Evolutionary conservation across 2,888 invertebrate genomes (phyloP).

Genomic region (Limnephilus marmoratus): DNA sequence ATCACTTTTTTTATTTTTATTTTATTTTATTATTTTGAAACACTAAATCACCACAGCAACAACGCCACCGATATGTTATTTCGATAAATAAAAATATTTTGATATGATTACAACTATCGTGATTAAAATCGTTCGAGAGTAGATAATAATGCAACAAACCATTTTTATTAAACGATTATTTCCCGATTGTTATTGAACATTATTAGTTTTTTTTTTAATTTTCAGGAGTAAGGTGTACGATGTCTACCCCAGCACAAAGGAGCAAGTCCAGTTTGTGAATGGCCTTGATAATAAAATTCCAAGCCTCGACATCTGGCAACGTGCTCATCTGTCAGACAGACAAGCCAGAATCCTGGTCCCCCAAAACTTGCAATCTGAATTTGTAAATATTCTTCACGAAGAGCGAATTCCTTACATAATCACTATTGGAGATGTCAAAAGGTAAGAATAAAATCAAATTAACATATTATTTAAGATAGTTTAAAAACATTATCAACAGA

Average conservation of each 20-base stretch:
- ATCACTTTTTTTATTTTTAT: too few relatives aligned
- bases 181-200: not conserved
- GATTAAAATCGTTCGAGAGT: too few relatives aligned
- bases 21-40: too few relatives aligned
- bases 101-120: too few relatives aligned
- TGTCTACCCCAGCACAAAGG: conserved; percentile 69
- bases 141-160: not conserved
- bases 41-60: too few relatives aligned
- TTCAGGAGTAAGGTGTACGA: conserved; percentile 72
- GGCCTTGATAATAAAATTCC: conserved; percentile 67
- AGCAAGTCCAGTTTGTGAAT: conserved; percentile 69
- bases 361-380: conserved; percentile 70
- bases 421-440: conserved; percentile 74
- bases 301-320: conserved; percentile 70
- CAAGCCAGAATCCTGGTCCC: conserved; percentile 73
- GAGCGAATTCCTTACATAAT: conserved; percentile 71
- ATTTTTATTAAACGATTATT: not conserved
- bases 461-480: not conserved
- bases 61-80: too few relatives aligned
- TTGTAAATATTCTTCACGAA: conserved; percentile 69
- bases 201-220: not conserved
- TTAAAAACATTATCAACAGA: too few relatives aligned
- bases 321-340: conserved; percentile 69
- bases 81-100: too few relatives aligned
- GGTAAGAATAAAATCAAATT: conserved; percentile 69